A percentile compares a stretch with the other conserved stretches of the same genome.
These are phyloP conservation scores for Diadumene lineata DNA, from an alignment of 92 coral and sea anemone species.

Conservation along the genomic window DNA sequence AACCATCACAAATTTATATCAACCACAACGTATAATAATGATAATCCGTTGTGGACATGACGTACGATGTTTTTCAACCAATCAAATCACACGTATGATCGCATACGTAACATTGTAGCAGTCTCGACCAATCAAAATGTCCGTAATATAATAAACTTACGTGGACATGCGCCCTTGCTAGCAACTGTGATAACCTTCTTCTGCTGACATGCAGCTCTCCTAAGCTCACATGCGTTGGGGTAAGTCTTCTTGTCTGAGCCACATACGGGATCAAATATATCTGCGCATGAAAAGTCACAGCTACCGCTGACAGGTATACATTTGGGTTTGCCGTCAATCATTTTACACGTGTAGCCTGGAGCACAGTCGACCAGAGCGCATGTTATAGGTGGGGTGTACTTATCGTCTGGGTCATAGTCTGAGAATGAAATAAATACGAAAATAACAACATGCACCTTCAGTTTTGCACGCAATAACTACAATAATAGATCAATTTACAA, in stretches of 20 bases:
- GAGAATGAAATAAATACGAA: too few species aligned
- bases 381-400: too few species aligned
- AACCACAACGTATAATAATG: too few species aligned
- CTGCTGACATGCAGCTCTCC: not conserved
- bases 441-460: too few species aligned
- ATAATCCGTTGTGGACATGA: too few species aligned
- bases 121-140: not conserved
- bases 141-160: not conserved
- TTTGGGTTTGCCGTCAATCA: not conserved
- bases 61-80: too few species aligned
- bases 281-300: conserved; percentile 28
- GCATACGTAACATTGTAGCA: too few species aligned
- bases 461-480: too few species aligned
- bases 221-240: not conserved
- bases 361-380: not conserved
- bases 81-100: too few species aligned
- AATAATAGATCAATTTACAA: too few species aligned
- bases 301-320: not conserved
- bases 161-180: conserved; percentile 5
- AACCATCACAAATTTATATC: too few species aligned
- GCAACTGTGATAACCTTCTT: not conserved
- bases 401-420: not conserved
- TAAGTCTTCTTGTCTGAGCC: not conserved
- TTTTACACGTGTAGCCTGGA: not conserved
- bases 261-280: not conserved